Percentiles rank a stretch among this genome's conserved stretches.
These are phyloP conservation scores for Palythoa grandiflora DNA, from an alignment of 92 coral and sea anemone genomes.

Conservation along the genomic window DNA sequence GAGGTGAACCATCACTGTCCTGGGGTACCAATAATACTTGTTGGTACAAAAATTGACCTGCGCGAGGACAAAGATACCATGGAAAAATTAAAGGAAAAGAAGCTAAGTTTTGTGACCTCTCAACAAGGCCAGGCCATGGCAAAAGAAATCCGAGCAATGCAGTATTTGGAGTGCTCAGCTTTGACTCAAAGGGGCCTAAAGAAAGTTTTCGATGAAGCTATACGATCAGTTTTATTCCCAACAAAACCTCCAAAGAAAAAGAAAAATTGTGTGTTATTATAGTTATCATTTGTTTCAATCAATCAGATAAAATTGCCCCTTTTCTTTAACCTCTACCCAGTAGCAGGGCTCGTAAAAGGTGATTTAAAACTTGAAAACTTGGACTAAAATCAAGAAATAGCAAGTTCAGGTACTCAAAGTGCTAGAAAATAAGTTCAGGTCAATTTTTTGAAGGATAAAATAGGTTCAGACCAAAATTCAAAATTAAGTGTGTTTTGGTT, in stretches of 20 bases:
- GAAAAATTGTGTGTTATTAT: constrained; percentile 49
- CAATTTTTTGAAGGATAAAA: neutral
- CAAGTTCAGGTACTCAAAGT: neutral
- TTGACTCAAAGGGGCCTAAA: constrained; percentile 69
- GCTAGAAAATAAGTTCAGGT: neutral
- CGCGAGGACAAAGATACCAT: constrained; percentile 76
- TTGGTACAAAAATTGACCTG: constrained; percentile 71
- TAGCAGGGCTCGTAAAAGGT: neutral
- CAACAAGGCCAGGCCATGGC: constrained; percentile 67
- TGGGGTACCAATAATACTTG: constrained; percentile 67
- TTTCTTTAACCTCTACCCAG: neutral
- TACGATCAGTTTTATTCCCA: constrained; percentile 65
- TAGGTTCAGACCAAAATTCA: neutral
- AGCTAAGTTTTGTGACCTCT: constrained; percentile 48
- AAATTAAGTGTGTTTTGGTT: neutral
- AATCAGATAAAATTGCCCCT: neutral
- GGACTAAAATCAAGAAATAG: neutral
- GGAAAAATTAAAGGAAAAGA: constrained; percentile 73
- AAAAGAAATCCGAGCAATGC: constrained; percentile 67
- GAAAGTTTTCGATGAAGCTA: constrained; percentile 74
- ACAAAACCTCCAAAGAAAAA: constrained; percentile 67
- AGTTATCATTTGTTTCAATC: constrained; percentile 5
- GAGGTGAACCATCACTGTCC: constrained; percentile 80
- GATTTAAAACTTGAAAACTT: neutral
- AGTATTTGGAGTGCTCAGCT: constrained; percentile 74